Conservation (phyloP, 1,140 invertebrate species). For the Phortica variegata region DNA sequence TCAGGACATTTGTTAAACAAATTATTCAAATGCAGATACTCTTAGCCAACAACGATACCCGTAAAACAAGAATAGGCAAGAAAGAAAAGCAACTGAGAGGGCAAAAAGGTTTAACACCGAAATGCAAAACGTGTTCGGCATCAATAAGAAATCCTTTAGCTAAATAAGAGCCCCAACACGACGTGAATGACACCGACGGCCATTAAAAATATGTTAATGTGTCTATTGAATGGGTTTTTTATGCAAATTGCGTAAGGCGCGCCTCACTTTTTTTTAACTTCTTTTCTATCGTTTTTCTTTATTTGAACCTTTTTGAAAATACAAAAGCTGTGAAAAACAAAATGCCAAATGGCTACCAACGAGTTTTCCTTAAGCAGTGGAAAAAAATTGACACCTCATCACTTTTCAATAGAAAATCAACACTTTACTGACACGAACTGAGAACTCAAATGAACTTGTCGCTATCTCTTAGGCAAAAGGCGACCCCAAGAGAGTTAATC, state of each 20-base stretch:
- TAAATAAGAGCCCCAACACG: conserved; percentile 22
- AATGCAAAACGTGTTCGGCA: conserved; percentile 39
- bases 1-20: conserved; percentile 16
- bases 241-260: conserved; percentile 33
- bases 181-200: conserved; percentile 43
- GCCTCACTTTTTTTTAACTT: not conserved
- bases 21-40: conserved; percentile 35
- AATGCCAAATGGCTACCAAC: too few species aligned
- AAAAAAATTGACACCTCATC: conserved; percentile 44
- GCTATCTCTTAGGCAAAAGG: too few species aligned
- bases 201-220: conserved; percentile 41
- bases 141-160: conserved; percentile 33
- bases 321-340: too few species aligned
- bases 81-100: not conserved
- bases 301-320: too few species aligned
- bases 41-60: too few species aligned
- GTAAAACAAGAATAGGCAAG: too few species aligned
- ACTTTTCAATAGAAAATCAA: conserved; percentile 38
- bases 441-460: not conserved
- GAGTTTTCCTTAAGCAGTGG: conserved; percentile 6
- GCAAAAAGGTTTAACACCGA: conserved; percentile 28
- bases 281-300: not conserved
- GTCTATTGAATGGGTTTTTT: conserved; percentile 28
- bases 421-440: conserved; percentile 3
- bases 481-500: conserved; percentile 5